phyloP scores from a whole-genome alignment of 2,797 vertebrate species.

The Platyrinchus mystaceus region DNA sequence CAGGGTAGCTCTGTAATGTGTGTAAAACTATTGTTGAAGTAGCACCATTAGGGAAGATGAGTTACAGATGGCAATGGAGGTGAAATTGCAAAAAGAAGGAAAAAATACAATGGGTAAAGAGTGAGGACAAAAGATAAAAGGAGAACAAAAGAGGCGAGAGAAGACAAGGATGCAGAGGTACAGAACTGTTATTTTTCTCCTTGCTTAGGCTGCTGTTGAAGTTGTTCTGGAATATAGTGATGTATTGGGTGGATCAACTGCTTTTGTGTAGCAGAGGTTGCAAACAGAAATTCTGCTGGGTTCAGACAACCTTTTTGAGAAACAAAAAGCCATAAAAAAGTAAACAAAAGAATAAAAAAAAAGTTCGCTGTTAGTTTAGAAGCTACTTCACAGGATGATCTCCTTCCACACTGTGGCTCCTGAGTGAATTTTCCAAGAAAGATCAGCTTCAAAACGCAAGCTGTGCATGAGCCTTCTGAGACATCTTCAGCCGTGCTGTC shows the following conservation, averaged over 20 bases:
- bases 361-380: neutral
- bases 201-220: neutral
- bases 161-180: neutral
- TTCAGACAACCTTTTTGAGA: neutral
- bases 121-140: neutral
- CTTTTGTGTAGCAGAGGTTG: neutral
- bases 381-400: neutral
- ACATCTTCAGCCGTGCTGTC: fast-evolving
- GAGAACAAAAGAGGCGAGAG: neutral
- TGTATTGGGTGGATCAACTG: neutral
- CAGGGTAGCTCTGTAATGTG: neutral
- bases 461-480: neutral
- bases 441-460: neutral
- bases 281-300: neutral
- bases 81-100: neutral
- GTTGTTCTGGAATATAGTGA: neutral
- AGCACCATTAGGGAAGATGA: neutral
- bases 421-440: neutral
- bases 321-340: neutral
- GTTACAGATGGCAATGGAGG: neutral
- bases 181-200: neutral
- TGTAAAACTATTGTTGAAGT: neutral
- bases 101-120: neutral
- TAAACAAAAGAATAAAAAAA: neutral
- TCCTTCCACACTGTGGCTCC: neutral